Evolutionary conservation across 2,113 vertebrate species (phyloP).

Genomic region (Cyanoderma ruficeps): DNA sequence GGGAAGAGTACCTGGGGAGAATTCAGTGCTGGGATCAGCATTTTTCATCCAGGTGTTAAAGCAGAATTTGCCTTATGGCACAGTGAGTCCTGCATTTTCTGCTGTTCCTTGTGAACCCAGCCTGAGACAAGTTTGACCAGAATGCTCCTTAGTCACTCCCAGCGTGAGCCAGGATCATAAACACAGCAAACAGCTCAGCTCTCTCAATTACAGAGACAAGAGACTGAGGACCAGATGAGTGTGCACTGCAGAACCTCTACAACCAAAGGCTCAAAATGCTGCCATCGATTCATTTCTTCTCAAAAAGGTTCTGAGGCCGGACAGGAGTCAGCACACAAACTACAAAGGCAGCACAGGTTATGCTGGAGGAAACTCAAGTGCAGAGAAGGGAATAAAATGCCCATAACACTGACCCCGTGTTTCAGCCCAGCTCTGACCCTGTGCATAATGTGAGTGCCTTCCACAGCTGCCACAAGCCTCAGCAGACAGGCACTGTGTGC

Average conservation of each 20-base stretch:
- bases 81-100: neutral
- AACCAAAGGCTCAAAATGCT: neutral
- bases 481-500: neutral
- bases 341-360: neutral
- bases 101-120: neutral
- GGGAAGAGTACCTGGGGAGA: neutral
- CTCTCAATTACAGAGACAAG: neutral
- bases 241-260: neutral
- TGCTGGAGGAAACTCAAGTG: neutral
- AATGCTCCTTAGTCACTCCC: neutral
- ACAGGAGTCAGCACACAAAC: neutral
- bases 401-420: neutral
- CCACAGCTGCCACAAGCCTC: neutral
- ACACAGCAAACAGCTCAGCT: neutral
- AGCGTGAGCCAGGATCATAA: neutral
- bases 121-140: neutral
- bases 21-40: fast-evolving
- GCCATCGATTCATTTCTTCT: fast-evolving
- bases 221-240: fast-evolving
- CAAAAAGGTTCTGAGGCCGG: neutral
- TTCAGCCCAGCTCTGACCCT: neutral
- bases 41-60: neutral
- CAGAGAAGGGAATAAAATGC: neutral
- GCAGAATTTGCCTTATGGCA: neutral
- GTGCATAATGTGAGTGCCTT: neutral